Evolutionary conservation across 2,113 vertebrate genomes (phyloP).

Genomic region (Chaetodon trifascialis): DNA sequence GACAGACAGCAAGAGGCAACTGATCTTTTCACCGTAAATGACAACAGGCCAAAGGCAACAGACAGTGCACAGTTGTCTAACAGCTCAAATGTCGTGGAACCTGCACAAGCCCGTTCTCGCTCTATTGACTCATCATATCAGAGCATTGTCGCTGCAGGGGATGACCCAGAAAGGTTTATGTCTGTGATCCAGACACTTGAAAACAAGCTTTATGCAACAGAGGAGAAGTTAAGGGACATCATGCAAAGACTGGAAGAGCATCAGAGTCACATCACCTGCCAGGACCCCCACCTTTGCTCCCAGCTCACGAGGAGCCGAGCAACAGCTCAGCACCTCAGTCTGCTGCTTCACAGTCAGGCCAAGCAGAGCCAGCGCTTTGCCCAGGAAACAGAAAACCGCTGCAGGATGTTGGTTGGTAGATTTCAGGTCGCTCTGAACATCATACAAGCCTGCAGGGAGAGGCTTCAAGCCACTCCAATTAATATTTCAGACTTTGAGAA

Average conservation of each 20-base stretch:
- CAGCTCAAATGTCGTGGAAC: constrained; percentile 66
- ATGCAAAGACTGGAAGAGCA: constrained; percentile 89
- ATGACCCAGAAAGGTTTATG: constrained; percentile 87
- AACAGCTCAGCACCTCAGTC: constrained; percentile 84
- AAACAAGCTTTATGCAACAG: constrained; percentile 91
- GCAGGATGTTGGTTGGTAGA: constrained; percentile 83
- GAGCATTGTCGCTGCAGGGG: constrained; percentile 55
- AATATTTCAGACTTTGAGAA: constrained; percentile 76
- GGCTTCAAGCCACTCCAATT: constrained; percentile 73
- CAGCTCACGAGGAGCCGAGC: constrained; percentile 88
- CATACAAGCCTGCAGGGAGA: constrained; percentile 86
- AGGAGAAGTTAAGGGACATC: constrained; percentile 92
- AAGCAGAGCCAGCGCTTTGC: constrained; percentile 78
- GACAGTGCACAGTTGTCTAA: constrained; percentile 68
- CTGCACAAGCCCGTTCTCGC: constrained; percentile 45
- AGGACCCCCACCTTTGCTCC: constrained; percentile 76
- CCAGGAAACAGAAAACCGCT: constrained; percentile 65
- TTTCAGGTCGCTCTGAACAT: constrained; percentile 85
- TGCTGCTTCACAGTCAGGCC: constrained; percentile 88
- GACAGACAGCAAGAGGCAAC: constrained; percentile 29
- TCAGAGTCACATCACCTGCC: constrained; percentile 83
- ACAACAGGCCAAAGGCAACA: constrained; percentile 55
- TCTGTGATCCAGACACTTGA: constrained; percentile 92
- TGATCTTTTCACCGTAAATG: constrained; percentile 11
- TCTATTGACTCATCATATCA: constrained; percentile 82